phyloP scores from a whole-genome alignment of 2,888 invertebrate species.

The Tridacna crocea region DNA sequence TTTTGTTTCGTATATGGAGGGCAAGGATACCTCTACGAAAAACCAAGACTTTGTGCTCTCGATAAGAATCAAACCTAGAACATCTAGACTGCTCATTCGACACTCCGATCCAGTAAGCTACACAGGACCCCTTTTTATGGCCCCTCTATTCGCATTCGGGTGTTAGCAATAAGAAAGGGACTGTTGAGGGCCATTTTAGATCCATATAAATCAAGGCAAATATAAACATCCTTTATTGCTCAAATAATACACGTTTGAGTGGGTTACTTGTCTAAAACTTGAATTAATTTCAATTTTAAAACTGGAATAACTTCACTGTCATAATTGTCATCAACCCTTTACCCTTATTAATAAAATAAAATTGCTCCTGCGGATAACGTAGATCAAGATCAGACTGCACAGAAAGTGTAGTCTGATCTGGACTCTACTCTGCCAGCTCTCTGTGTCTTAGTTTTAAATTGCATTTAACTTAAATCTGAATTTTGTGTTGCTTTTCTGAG shows the following conservation, averaged over 20 bases:
- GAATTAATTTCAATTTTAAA: constrained; percentile 2
- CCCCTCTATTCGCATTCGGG: too few species aligned
- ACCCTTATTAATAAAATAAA: background rate
- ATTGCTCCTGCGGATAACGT: background rate
- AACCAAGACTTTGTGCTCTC: too few species aligned
- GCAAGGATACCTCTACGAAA: too few species aligned
- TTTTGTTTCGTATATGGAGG: too few species aligned
- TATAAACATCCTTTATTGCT: constrained; percentile 1
- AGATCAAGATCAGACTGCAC: background rate
- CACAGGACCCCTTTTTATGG: too few species aligned
- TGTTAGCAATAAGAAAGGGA: too few species aligned
- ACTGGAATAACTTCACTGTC: constrained; percentile 7
- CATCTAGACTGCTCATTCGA: too few species aligned
- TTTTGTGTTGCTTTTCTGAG: too few species aligned
- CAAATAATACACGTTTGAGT: background rate
- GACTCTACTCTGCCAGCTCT: background rate
- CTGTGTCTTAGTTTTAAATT: too few species aligned
- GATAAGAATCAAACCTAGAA: too few species aligned
- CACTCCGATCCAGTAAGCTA: too few species aligned
- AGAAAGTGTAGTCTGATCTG: background rate
- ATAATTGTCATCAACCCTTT: background rate
- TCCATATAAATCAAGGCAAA: constrained; percentile 1
- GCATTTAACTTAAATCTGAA: too few species aligned
- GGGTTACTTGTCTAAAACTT: constrained; percentile 8
- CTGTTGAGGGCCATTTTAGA: background rate